These are phyloP conservation scores for Apis mellifera DNA, from an alignment of 1,140 invertebrate species.

Conservation along the genomic window DNA sequence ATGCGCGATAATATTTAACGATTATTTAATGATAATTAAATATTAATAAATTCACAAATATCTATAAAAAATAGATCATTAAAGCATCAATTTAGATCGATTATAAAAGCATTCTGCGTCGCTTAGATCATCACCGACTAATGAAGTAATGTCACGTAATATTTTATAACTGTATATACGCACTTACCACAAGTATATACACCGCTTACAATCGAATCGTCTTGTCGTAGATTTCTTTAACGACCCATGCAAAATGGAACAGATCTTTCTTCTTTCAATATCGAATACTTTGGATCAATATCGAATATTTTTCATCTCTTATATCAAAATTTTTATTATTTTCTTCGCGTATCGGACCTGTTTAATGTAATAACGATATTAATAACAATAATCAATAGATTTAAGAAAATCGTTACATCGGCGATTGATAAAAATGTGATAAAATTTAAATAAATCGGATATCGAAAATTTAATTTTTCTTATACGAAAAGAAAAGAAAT, in stretches of 20 bases:
- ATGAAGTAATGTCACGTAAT: background rate
- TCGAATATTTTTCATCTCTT: background rate
- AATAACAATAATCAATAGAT: background rate
- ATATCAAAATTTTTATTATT: background rate
- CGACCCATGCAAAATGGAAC: background rate
- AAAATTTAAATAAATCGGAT: no score
- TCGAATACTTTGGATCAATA: background rate
- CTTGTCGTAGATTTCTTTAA: background rate
- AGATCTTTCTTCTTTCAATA: background rate
- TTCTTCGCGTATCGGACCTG: background rate
- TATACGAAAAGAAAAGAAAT: no score
- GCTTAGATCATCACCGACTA: background rate
- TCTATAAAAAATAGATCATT: background rate
- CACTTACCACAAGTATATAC: background rate
- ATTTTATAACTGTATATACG: background rate
- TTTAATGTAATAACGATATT: background rate
- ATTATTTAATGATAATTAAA: no score
- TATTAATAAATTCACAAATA: no score
- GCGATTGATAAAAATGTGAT: background rate
- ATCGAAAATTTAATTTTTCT: no score
- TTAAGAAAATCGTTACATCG: background rate
- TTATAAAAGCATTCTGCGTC: background rate
- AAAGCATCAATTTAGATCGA: conserved; percentile 6
- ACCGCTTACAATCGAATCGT: background rate
- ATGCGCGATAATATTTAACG: no score